Conservation (phyloP, 2,888 invertebrate genomes). For the Diaphora mendica region DNA sequence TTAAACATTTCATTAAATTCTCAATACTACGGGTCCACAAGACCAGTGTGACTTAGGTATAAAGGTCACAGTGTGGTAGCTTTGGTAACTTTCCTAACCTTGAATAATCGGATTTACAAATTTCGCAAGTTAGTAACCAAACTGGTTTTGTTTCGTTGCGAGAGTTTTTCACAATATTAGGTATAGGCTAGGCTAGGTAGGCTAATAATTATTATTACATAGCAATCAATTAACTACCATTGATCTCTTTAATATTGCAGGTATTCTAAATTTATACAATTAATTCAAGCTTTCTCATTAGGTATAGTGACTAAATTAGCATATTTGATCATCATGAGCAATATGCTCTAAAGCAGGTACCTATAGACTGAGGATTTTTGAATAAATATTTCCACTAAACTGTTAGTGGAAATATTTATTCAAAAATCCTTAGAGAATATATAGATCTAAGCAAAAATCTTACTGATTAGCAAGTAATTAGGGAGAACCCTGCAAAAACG, state of each 20-base stretch:
- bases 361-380: too few species aligned
- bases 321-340: not conserved
- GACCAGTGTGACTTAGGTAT: conserved; percentile 26
- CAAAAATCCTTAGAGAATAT: too few species aligned
- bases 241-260: conserved; percentile 64
- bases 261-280: conserved; percentile 73
- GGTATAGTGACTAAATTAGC: not conserved
- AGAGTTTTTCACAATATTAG: conserved; percentile 48
- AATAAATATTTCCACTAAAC: too few species aligned
- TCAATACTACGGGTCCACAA: conserved; percentile 14
- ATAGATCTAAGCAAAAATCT: too few species aligned
- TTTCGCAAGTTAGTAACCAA: conserved; percentile 55
- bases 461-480: too few species aligned
- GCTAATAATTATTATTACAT: conserved; percentile 41
- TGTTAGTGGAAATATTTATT: not conserved
- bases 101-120: conserved; percentile 56
- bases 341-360: too few species aligned
- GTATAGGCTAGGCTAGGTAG: too few species aligned
- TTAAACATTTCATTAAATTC: conserved; percentile 7
- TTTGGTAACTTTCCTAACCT: conserved; percentile 66
- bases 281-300: conserved; percentile 44
- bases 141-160: conserved; percentile 48
- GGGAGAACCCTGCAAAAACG: too few species aligned
- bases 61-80: conserved; percentile 41
- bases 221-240: conserved; percentile 58